Evolutionary conservation across 1,140 invertebrate species (phyloP), one percentile per base, ranked within the genome.

Genomic region (Polypedilum vanderplanki): DNA sequence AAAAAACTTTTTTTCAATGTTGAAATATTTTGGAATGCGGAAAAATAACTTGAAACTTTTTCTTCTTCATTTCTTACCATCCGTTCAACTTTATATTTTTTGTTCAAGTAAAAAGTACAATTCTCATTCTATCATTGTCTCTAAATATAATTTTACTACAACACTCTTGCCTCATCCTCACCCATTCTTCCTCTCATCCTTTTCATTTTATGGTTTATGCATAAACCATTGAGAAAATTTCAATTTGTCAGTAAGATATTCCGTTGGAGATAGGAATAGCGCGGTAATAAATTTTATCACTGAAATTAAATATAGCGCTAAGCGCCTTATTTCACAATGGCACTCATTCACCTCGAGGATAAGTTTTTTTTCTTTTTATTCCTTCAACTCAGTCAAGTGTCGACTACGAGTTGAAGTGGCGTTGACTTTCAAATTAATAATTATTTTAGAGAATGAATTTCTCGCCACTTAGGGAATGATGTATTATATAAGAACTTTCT

Each of bases 221-320:
- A 70, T 18, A 70, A 70, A 70, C 65, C 65, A 70, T 70, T 70
- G 20, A 70, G 65, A 70, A 70, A 33, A 70, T 70, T 70, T 70
- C 65, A 70, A 70, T 70, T 70, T 70, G 65, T 70, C 65, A 70
- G 24, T 15, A 3, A 57, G 65, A 70, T 70, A 70, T 70, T 70
- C 20, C 17, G 65, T 8, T 57, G 46, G 9, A 18, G 65, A 70
- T 70, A 70, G 17, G 65, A 70, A 70, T 70, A 5, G 17, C 65
- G 20, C 65, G 20, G 65, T 22, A 70, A 70, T 70, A 70, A 70
- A 70, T 70, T 70, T 70, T 18, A 70, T 70, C 20, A 70, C 65
- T 18, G 18, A 8, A 20, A 67, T 7, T 67, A 20, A 67, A 20
- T 46, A 67, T 18, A 67, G 18, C 65, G 65, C 65, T 22, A 22